These are phyloP conservation scores for Ctenodactylus gundi DNA, from an alignment of 2,113 vertebrate genomes.

Conservation along the genomic window DNA sequence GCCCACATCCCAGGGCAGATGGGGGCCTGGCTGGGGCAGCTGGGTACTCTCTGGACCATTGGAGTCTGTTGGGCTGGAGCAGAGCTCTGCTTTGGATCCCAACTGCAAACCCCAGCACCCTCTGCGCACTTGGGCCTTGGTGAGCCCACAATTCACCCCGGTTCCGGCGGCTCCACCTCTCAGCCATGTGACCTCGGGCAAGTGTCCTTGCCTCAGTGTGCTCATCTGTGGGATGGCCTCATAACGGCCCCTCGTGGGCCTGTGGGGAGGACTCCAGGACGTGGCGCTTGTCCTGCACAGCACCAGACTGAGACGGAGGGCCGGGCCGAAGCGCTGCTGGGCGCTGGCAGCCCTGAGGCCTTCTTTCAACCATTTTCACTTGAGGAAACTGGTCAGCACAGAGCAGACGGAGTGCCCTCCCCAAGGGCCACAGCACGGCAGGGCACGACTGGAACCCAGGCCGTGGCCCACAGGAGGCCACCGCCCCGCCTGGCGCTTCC, in stretches of 20 bases:
- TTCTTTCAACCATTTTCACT: not conserved
- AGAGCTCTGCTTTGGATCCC: not conserved
- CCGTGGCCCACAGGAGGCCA: not conserved
- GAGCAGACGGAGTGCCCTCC: not conserved
- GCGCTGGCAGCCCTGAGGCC: fast-evolving
- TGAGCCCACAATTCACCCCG: not conserved
- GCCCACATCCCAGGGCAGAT: not conserved
- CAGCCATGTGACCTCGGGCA: not conserved
- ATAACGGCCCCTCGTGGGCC: too few relatives aligned
- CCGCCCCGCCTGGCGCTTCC: not conserved
- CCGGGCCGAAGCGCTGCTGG: too few relatives aligned
- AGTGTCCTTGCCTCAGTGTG: not conserved
- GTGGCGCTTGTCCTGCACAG: too few relatives aligned
- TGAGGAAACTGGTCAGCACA: not conserved
- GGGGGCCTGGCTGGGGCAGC: not conserved
- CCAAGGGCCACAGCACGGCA: not conserved
- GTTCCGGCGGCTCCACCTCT: not conserved
- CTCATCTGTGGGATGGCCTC: not conserved
- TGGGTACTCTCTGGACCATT: fast-evolving
- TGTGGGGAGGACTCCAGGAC: too few relatives aligned
- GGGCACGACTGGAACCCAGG: not conserved
- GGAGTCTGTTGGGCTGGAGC: fast-evolving
- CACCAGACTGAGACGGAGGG: too few relatives aligned
- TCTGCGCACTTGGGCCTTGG: not conserved
- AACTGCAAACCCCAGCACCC: too few relatives aligned